Base-by-base conservation (phyloP, 2,888 invertebrate species). In the Eueremaeus valkanovi region DNA sequence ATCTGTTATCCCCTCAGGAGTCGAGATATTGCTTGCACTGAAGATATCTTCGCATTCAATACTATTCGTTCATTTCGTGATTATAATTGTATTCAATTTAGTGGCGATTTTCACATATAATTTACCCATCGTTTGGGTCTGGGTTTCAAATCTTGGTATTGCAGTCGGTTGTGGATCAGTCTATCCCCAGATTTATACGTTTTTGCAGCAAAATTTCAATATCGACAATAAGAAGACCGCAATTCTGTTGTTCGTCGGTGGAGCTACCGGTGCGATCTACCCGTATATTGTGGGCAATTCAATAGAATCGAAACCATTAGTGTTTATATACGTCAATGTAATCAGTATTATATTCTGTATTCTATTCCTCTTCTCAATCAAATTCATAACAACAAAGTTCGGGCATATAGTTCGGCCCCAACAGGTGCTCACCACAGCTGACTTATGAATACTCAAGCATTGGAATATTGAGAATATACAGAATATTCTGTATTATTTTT, bases 141-240 rank as follows among this genome's bases (percentile, higher is more conserved):
- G 70, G 70, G 45, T 70, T 29, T 42, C 42, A 27, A 70, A 70
- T 18, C 42, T 70, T 42, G 70, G 70, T 18, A 70, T 70, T 13
- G 70, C 45, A 42, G 45, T 70, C 45, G 70, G 70, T 18, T 70
- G 70, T 27, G 45, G 70, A 27, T 70, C 70, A 70, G 70, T 70
- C 40, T 70, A 70, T 70, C 70, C 70, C 8, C 42, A 42, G 3
- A 70, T 70, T 13, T 70, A 70, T 11, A 2, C 70, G 18, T 70
- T 70, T 40, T 45, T 70, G 16, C 70, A 70, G 42, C 70, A 70
- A 70, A 70, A 45, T 27, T 70, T 70, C 29, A 27, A 45, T 1
- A 70, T 70, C 13, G 70, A 70, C 24, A 45, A 70, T 18, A 70
- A 27, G 21, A 70, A 70, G 45, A 45, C 70, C 24, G 70, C 70